phyloP scores from a whole-genome alignment of 2,797 vertebrate genomes.

The Xenopus petersii region DNA sequence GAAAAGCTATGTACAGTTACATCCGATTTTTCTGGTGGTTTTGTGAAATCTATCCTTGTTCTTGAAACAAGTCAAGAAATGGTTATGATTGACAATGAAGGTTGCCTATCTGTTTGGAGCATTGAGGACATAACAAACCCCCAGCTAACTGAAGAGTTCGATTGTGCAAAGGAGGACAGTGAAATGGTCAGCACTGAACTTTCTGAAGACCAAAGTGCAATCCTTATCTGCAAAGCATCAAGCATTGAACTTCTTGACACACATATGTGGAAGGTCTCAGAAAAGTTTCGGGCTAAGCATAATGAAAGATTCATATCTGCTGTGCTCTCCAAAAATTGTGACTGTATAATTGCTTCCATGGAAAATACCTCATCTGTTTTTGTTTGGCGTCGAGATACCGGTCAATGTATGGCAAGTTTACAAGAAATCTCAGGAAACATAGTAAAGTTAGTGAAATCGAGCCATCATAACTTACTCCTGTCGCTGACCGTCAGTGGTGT shows the following conservation, averaged over 20 bases:
- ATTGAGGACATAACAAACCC: constrained; percentile 91
- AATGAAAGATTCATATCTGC: constrained; percentile 91
- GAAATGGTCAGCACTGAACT: constrained; percentile 93
- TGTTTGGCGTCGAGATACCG: constrained; percentile 95
- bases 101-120: constrained; percentile 95
- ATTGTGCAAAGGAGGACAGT: constrained; percentile 89
- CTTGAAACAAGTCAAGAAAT: constrained; percentile 91
- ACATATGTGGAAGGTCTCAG: constrained; percentile 90
- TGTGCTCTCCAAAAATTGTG: constrained; percentile 91
- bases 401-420: constrained; percentile 97
- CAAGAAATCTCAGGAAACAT: constrained; percentile 97
- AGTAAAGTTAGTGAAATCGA: constrained; percentile 93
- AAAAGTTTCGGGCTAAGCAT: constrained; percentile 97
- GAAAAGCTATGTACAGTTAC: constrained; percentile 93
- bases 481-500: constrained; percentile 95
- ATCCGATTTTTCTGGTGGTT: constrained; percentile 94
- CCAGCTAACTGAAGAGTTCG: constrained; percentile 91
- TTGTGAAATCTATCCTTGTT: constrained; percentile 93
- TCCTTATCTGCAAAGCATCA: constrained; percentile 94
- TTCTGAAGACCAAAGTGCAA: constrained; percentile 93
- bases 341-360: constrained; percentile 97
- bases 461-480: constrained; percentile 92
- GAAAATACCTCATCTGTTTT: constrained; percentile 98
- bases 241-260: constrained; percentile 95
- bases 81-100: constrained; percentile 97